phyloP scores from a whole-genome alignment of 2,113 vertebrate species.

The Brevimyrus niger region DNA sequence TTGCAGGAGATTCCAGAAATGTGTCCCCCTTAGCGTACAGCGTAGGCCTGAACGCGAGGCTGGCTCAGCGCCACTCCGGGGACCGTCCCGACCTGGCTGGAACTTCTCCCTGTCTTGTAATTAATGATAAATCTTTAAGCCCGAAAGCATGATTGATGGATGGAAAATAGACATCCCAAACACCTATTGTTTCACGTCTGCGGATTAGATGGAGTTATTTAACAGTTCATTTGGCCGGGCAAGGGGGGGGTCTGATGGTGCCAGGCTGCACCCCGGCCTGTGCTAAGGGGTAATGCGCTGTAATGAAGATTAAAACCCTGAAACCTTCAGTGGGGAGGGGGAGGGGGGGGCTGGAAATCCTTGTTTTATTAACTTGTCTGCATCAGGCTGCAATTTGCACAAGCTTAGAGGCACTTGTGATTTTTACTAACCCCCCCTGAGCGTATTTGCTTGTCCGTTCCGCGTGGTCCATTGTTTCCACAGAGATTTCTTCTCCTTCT shows the following conservation, averaged over 20 bases:
- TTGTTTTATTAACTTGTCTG: slow-evolving; percentile 80
- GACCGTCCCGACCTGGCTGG: slow-evolving; percentile 29
- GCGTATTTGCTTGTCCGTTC: slow-evolving; percentile 33
- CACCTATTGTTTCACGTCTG: slow-evolving; percentile 68
- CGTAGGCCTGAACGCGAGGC: not conserved
- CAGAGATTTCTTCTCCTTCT: slow-evolving; percentile 4
- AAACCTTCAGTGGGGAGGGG: slow-evolving; percentile 64
- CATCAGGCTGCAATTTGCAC: slow-evolving; percentile 56
- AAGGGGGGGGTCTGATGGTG: slow-evolving; percentile 60
- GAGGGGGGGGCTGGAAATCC: slow-evolving; percentile 56
- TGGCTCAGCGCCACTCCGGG: not conserved
- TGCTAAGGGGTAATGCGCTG: slow-evolving; percentile 81
- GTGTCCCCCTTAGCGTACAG: not conserved
- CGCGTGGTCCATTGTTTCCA: slow-evolving; percentile 26
- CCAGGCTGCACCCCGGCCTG: slow-evolving; percentile 70
- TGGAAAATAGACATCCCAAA: slow-evolving; percentile 66
- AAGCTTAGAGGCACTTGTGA: slow-evolving; percentile 38
- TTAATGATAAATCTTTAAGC: slow-evolving; percentile 72
- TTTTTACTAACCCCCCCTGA: slow-evolving; percentile 16
- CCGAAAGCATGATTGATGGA: slow-evolving; percentile 70
- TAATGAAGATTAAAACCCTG: slow-evolving; percentile 99
- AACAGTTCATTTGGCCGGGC: slow-evolving; percentile 78
- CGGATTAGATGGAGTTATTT: slow-evolving; percentile 77
- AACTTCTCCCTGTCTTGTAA: slow-evolving; percentile 46
- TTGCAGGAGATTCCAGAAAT: not conserved